Percentiles rank a stretch among this genome's conserved stretches.
Conservation (phyloP, 2,888 invertebrate species). For the Agonum fuliginosum region DNA sequence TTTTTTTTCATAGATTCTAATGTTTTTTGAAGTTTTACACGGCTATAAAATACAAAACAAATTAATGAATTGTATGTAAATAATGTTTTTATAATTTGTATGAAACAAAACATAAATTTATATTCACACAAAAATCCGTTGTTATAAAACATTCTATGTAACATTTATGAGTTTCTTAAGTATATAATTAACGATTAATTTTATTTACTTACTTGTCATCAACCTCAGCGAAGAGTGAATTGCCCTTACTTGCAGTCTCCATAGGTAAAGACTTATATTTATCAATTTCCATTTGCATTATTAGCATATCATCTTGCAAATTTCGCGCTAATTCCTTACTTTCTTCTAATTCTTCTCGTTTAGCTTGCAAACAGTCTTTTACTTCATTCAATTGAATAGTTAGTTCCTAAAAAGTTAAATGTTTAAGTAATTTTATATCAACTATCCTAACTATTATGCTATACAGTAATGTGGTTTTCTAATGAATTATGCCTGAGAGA, state of each 20-base stretch:
- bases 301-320: conserved; percentile 67
- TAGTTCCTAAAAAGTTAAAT: conserved; percentile 56
- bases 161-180: no score
- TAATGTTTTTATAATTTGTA: conserved; percentile 6
- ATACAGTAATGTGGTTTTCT: conserved; percentile 47
- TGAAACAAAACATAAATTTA: conserved; percentile 50
- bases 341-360: conserved; percentile 66
- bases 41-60: conserved; percentile 62
- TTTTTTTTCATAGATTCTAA: conserved; percentile 66
- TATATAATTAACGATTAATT: no score
- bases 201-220: conserved; percentile 67
- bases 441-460: background rate
- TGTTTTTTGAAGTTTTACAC: conserved; percentile 67
- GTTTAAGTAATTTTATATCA: background rate
- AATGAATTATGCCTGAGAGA: conserved; percentile 23
- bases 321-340: conserved; percentile 64
- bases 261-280: conserved; percentile 66
- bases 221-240: conserved; percentile 70
- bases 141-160: no score
- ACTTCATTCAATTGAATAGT: conserved; percentile 57
- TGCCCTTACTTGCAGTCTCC: conserved; percentile 67
- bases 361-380: conserved; percentile 62
- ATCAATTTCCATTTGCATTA: conserved; percentile 66
- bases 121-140: no score
- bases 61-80: background rate